phyloP scores from a whole-genome alignment of 2,797 vertebrate species.

The Otus scops region DNA sequence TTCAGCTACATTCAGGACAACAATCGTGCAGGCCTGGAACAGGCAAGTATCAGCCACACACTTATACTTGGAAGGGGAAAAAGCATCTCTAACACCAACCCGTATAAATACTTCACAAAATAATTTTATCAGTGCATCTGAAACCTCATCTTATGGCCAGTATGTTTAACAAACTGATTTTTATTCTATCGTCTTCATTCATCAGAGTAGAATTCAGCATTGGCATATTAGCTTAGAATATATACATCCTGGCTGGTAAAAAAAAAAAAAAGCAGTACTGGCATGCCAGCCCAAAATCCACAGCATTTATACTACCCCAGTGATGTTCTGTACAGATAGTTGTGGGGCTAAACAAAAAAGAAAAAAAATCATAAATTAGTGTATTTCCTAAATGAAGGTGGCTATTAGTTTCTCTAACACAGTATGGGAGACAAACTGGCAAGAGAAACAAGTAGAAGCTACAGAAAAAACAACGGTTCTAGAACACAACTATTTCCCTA shows the following conservation, averaged over 20 bases:
- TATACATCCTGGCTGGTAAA: not conserved
- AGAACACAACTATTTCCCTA: not conserved
- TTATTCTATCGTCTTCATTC: not conserved
- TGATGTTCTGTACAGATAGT: not conserved
- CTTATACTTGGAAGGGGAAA: not conserved
- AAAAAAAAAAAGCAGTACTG: not conserved
- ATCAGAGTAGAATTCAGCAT: not conserved
- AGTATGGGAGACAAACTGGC: not conserved
- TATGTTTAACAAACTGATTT: not conserved
- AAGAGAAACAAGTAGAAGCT: not conserved
- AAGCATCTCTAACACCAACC: not conserved
- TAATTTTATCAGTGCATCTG: not conserved
- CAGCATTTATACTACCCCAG: not conserved
- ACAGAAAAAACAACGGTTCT: not conserved
- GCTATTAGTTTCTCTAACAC: not conserved
- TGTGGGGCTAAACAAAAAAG: not conserved
- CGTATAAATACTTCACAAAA: not conserved
- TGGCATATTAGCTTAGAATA: not conserved
- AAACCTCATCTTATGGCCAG: not conserved
- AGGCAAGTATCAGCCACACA: fast-evolving
- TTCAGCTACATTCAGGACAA: not conserved
- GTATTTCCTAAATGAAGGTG: not conserved
- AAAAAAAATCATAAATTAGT: not conserved
- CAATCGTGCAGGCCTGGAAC: fast-evolving
- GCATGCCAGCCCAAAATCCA: not conserved